These are phyloP conservation scores for Antechinus flavipes DNA, from an alignment of 2,113 vertebrate genomes.

Conservation along the genomic window DNA sequence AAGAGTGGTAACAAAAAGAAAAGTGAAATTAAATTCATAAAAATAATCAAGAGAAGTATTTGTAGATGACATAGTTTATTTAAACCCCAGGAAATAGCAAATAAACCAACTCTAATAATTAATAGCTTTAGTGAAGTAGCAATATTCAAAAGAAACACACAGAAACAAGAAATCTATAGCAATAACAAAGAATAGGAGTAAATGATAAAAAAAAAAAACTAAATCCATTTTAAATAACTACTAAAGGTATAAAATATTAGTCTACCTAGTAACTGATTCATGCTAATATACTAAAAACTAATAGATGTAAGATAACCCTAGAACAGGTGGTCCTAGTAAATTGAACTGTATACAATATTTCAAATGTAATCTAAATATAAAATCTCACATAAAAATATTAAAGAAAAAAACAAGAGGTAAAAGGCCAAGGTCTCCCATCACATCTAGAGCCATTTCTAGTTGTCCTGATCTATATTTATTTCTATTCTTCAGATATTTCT, in stretches of 20 bases:
- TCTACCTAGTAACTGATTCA: neutral
- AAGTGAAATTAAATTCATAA: neutral
- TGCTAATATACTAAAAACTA: neutral
- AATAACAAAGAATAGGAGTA: neutral
- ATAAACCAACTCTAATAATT: neutral
- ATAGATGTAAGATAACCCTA: neutral
- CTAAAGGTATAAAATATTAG: neutral
- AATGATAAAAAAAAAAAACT: neutral
- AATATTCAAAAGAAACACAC: neutral
- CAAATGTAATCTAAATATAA: neutral
- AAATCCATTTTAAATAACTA: neutral
- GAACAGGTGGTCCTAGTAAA: neutral
- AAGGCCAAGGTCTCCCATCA: too few species aligned
- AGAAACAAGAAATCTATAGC: neutral
- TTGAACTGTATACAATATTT: neutral
- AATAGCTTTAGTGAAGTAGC: neutral
- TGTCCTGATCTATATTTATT: too few species aligned
- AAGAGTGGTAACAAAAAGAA: neutral
- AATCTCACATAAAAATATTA: neutral
- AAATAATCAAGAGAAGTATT: neutral
- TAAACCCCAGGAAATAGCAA: neutral
- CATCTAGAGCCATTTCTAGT: too few species aligned
- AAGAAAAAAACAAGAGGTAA: neutral
- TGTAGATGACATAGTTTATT: neutral
- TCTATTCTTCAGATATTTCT: too few species aligned